Conservation (phyloP, 2,888 invertebrate species). For the Heterodera filipjevi region DNA sequence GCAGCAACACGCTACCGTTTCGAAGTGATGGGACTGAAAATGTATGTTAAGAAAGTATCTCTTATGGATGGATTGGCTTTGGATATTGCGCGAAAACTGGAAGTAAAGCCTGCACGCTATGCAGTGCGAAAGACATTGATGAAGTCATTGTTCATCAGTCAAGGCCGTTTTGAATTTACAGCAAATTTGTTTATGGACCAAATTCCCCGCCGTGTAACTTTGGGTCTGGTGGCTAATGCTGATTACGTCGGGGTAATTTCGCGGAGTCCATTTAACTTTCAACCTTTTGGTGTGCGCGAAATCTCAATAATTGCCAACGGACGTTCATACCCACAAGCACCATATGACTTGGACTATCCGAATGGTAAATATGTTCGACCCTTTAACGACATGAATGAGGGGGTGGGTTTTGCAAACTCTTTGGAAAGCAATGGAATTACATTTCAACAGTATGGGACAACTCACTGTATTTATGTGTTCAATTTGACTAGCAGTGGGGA, state of each 20-base stretch:
- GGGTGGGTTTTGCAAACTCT: neutral
- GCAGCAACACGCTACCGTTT: neutral
- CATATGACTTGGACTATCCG: conserved; percentile 12
- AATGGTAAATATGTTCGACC: conserved; percentile 14
- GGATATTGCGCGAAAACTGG: conserved; percentile 28
- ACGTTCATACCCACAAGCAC: neutral
- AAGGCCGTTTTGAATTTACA: conserved; percentile 1
- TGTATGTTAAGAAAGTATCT: neutral
- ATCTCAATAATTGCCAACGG: conserved; percentile 3
- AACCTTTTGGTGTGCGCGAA: conserved; percentile 15
- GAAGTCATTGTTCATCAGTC: conserved; percentile 17
- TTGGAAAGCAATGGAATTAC: conserved; percentile 16
- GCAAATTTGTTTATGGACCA: conserved; percentile 23
- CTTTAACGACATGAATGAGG: conserved; percentile 16
- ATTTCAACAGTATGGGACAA: neutral
- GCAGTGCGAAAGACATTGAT: conserved; percentile 27
- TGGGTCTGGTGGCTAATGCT: conserved; percentile 18
- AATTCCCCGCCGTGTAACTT: conserved; percentile 1
- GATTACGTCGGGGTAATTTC: neutral
- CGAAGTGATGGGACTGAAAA: neutral
- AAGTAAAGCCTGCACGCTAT: conserved; percentile 23
- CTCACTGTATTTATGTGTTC: conserved; percentile 23
- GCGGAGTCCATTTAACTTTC: conserved; percentile 19
- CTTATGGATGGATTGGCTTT: conserved; percentile 28
- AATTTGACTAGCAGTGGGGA: conserved; percentile 25